A percentile compares a stretch with the other conserved stretches of the same genome.
These are phyloP conservation scores for Pseudococcus jackbeardsleyi DNA, from an alignment of 2,888 invertebrate species.

Conservation along the genomic window DNA sequence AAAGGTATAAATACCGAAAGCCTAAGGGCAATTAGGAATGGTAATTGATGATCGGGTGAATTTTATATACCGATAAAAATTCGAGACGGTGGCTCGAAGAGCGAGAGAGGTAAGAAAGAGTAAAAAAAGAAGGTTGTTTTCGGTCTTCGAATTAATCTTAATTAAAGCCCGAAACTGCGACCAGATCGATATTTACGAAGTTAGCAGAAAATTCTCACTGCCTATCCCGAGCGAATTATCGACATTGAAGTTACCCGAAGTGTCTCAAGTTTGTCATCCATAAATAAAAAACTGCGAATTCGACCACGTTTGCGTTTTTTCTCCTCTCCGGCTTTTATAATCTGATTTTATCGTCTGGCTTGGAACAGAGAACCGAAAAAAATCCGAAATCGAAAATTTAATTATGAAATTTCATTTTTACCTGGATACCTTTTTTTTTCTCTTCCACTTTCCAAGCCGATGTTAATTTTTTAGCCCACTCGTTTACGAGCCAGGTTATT, in stretches of 20 bases:
- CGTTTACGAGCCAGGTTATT: constrained; percentile 38
- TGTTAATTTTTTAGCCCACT: neutral
- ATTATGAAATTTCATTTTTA: constrained; percentile 37
- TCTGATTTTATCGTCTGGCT: constrained; percentile 11
- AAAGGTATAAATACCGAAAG: neutral
- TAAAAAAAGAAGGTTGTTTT: constrained; percentile 21
- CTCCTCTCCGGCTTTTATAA: neutral
- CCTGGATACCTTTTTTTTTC: neutral
- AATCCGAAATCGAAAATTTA: constrained; percentile 32
- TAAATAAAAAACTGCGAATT: constrained; percentile 1
- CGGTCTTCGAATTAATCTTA: constrained; percentile 37
- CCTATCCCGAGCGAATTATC: constrained; percentile 40
- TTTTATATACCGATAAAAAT: constrained; percentile 10
- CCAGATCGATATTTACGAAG: constrained; percentile 37
- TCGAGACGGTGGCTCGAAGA: neutral
- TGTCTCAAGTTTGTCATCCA: constrained; percentile 13
- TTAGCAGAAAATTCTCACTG: constrained; percentile 25
- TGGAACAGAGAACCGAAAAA: neutral
- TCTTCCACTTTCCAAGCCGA: neutral
- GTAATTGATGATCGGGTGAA: constrained; percentile 12
- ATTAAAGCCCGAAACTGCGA: constrained; percentile 28
- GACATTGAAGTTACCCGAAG: constrained; percentile 21
- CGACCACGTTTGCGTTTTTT: constrained; percentile 1
- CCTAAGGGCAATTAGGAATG: constrained; percentile 5
- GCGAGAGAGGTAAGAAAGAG: neutral